These are phyloP conservation scores for Biston stratarius DNA, from an alignment of 2,888 invertebrate genomes.

Conservation along the genomic window DNA sequence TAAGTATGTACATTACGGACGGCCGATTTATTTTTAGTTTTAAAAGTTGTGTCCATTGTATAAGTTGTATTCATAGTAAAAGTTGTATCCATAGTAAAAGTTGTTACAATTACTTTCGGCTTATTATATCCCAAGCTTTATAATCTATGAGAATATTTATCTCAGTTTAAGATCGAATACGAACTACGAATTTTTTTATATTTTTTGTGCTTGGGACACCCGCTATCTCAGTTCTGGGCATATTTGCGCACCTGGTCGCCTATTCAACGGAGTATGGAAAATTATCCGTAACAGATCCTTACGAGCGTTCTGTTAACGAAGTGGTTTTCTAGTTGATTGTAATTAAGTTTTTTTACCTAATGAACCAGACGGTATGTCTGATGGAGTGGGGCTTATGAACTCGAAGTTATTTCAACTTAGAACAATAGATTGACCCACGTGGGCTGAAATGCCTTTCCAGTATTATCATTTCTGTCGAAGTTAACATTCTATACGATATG, in stretches of 20 bases:
- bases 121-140: too few species aligned
- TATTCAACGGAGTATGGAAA: slow-evolving; percentile 5
- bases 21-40: too few species aligned
- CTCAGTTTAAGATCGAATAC: too few species aligned
- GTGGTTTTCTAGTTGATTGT: slow-evolving; percentile 8
- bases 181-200: too few species aligned
- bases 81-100: too few species aligned
- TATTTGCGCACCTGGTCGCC: slow-evolving; percentile 16
- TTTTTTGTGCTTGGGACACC: neutral
- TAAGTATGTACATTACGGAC: too few species aligned
- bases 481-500: neutral
- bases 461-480: neutral
- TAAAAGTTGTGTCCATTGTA: too few species aligned
- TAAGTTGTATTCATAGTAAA: too few species aligned
- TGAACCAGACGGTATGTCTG: slow-evolving; percentile 21
- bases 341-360: slow-evolving; percentile 22
- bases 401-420: slow-evolving; percentile 4
- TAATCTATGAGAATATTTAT: too few species aligned
- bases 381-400: slow-evolving; percentile 16
- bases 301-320: slow-evolving; percentile 24
- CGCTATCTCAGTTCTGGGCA: neutral
- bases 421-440: slow-evolving; percentile 7
- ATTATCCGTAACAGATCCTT: slow-evolving; percentile 25
- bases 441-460: neutral
- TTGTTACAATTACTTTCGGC: too few species aligned